These are phyloP conservation scores for Galeopterus variegatus DNA, from an alignment of 2,113 vertebrate species.

Conservation along the genomic window DNA sequence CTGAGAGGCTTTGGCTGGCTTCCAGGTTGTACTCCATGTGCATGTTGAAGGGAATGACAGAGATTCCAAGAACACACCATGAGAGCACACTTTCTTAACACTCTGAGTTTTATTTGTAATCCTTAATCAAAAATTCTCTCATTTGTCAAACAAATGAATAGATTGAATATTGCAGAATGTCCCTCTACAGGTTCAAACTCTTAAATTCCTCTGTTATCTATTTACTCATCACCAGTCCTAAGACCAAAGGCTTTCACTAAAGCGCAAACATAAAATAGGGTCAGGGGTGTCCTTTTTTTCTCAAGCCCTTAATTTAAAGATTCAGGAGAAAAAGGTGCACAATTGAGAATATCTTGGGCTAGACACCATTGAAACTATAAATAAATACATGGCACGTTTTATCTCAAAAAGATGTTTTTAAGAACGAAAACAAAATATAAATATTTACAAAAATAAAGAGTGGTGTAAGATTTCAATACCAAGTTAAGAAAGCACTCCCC, in stretches of 20 bases:
- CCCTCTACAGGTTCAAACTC: slow-evolving; percentile 61
- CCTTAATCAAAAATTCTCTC: slow-evolving; percentile 82
- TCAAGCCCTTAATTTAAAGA: neutral
- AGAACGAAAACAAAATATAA: neutral
- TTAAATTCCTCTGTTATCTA: neutral
- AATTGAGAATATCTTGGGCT: neutral
- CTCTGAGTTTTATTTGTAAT: slow-evolving; percentile 85
- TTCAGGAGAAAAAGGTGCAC: neutral
- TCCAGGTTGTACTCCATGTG: slow-evolving; percentile 75
- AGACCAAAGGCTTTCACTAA: neutral
- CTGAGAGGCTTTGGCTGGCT: slow-evolving; percentile 70
- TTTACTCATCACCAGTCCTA: neutral
- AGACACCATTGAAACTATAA: neutral
- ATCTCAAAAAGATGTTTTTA: neutral
- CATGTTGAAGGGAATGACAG: neutral
- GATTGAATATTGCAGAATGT: slow-evolving; percentile 62
- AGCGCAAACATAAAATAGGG: neutral
- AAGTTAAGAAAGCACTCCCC: neutral
- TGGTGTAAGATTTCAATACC: neutral
- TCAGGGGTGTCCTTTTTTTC: accelerated
- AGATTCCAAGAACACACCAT: neutral
- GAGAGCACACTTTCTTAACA: slow-evolving; percentile 80
- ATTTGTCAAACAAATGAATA: slow-evolving; percentile 77
- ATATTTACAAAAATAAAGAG: slow-evolving; percentile 37
- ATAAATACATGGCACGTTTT: neutral